Evolutionary conservation across 1,140 invertebrate genomes (phyloP), one percentile per base, ranked within the genome.

Genomic region (Acyrthosiphon pisum): DNA sequence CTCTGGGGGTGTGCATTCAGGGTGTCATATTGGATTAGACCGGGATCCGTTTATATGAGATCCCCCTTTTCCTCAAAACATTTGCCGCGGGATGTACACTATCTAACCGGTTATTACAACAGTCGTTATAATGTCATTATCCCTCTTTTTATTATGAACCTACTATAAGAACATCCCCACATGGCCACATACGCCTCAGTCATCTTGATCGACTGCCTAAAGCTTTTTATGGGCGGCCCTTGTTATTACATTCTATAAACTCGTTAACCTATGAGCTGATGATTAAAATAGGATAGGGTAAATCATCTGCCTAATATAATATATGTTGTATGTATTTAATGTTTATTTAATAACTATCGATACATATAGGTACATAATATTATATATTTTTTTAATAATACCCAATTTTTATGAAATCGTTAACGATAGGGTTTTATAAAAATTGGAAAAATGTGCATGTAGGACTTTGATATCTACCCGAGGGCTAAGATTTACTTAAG

Each of bases 51-150:
- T 83, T 83, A 48, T 91, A 83, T n/a, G 44, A 46, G 90, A 91
- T 83, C 91, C 91, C 81, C 81, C 41, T 93, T 84, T 93, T 84
- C 91, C 46, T 81, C 76, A 84, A 93, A 93, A 93, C 91, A 93
- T 93, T 93, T 84, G 91, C 91, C 91, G 9, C 48, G 76, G 91
- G 91, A 91, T 48, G 90, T 91, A 91, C 90, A 81, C n/a, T 76
- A 81, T 91, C 60, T 93, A 93, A 93, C 91, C 91, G 91, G 91
- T 93, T 93, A 93, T 93, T 84, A 84, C 91, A 93, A 93, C 91
- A 84, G 46, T 93, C 91, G 91, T 93, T 93, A 84, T 84, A 84
- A 93, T 93, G 81, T 83, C 91, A 93, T 93, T 93, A 93, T 81
- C 81, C 91, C 81, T 48, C 30, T 93, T 91, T 92, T 92, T 91